Conservation (phyloP, 2,888 invertebrate species). For the Chydorus sphaericus region DNA sequence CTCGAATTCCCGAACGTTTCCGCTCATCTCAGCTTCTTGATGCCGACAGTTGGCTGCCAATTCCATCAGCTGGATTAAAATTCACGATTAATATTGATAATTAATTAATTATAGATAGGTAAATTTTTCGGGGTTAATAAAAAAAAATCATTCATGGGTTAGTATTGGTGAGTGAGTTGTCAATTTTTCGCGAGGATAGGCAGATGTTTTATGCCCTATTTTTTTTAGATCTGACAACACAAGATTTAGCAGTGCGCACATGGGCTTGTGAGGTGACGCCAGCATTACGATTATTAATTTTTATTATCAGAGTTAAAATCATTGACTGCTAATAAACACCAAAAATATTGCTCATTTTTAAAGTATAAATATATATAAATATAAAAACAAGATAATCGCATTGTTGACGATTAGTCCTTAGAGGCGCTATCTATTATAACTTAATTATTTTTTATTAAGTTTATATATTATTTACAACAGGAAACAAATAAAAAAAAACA, state of each 20-base stretch:
- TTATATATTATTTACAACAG: too few species aligned
- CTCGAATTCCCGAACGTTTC: slow-evolving; percentile 63
- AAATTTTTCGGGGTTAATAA: too few species aligned
- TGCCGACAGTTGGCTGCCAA: slow-evolving; percentile 66
- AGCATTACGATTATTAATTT: background rate
- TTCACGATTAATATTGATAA: background rate
- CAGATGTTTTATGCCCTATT: too few species aligned
- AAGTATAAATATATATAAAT: too few species aligned
- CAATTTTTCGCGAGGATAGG: too few species aligned
- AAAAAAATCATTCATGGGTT: too few species aligned
- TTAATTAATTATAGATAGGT: background rate
- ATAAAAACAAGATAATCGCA: too few species aligned
- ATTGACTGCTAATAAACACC: background rate
- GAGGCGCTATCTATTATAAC: too few species aligned
- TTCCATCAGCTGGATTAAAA: slow-evolving; percentile 53
- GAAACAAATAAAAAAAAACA: background rate
- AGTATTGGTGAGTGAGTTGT: too few species aligned
- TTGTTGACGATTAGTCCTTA: too few species aligned
- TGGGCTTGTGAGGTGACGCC: background rate
- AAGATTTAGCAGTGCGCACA: slow-evolving; percentile 4
- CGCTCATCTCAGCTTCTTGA: slow-evolving; percentile 52
- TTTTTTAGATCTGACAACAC: slow-evolving; percentile 4
- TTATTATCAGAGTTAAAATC: background rate
- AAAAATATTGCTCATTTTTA: background rate
- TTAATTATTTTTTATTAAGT: too few species aligned